These are phyloP conservation scores for Spizaetus ornatus DNA, from an alignment of 2,113 vertebrate genomes.

Conservation along the genomic window DNA sequence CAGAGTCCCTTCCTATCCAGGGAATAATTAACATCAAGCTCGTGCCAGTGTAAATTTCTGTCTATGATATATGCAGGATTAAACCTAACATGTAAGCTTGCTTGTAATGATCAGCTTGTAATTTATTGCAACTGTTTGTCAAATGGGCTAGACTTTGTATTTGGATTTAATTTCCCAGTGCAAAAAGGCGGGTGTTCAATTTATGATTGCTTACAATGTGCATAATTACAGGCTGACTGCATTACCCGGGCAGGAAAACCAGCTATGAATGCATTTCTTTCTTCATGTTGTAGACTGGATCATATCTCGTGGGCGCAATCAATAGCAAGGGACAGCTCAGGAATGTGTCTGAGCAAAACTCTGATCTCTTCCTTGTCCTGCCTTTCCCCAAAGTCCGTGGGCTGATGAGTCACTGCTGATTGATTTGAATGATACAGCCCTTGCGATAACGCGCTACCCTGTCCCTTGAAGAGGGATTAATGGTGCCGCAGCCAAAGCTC, in stretches of 20 bases:
- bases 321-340: background rate
- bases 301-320: rapidly evolving
- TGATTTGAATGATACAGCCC: background rate
- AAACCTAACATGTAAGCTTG: background rate
- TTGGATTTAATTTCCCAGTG: background rate
- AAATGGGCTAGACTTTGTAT: background rate
- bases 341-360: background rate
- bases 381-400: background rate
- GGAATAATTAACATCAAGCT: background rate
- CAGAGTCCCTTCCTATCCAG: background rate
- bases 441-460: background rate
- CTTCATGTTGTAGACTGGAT: background rate
- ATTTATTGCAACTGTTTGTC: background rate
- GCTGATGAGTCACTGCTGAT: background rate
- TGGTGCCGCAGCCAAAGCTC: background rate
- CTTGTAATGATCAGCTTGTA: background rate
- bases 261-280: background rate
- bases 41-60: background rate
- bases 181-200: background rate
- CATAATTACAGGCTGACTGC: background rate
- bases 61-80: background rate
- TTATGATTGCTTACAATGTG: background rate
- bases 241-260: background rate
- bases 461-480: background rate
- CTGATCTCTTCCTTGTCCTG: background rate